Base-by-base conservation (phyloP, 35 echinoderm and acorn worm genomes). In the Apostichopus parvimensis region DNA sequence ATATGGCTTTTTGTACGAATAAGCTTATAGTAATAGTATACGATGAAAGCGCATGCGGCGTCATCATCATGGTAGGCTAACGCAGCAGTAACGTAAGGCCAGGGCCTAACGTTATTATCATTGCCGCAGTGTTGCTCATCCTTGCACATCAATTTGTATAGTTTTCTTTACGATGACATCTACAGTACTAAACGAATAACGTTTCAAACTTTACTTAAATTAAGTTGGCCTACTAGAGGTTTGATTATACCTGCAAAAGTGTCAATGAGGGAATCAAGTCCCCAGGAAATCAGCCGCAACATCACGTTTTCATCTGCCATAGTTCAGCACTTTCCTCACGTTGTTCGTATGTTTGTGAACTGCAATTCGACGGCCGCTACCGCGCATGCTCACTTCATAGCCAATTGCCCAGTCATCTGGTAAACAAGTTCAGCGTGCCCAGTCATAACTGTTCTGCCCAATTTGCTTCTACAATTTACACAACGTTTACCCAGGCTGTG, bases 361-460 rank as follows among this genome's bases (percentile, higher is more conserved):
- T 14, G 61, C 61, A 14, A 8, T 14, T 65, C 8, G 76, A 78
- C 76, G 76, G 20, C 76, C n/a, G 78, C 23, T 6, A 28, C 11
- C 78, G 78, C 78, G 78, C 78, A 80, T 80, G 78, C n/a, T 80
- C 25, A 80, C 14, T 8, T 80, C 78, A 13, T 59, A 59, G 53
- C 25, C 6, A 10, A 12, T 82, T 82, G 79, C 28, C 79, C 52
- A 82, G 56, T 53, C 15, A 13, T 56, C 34, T 55, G 53, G 28
- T 15, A 73, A 73, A 12, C 12, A 73, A 6, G 70, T 73, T 73
- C 70, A 15, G n/a, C 6, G n/a, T 73, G n/a, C 15, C 15, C 10
- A 15, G 70, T 73, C 10, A 17, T 73, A 17, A 66, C 2, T 15
- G 0, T 73, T 73, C n/a, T 73, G 15, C 79, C 79, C 52, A 82